Base-by-base conservation (phyloP, 2,888 invertebrate genomes). In the Rotaria sp. region DNA sequence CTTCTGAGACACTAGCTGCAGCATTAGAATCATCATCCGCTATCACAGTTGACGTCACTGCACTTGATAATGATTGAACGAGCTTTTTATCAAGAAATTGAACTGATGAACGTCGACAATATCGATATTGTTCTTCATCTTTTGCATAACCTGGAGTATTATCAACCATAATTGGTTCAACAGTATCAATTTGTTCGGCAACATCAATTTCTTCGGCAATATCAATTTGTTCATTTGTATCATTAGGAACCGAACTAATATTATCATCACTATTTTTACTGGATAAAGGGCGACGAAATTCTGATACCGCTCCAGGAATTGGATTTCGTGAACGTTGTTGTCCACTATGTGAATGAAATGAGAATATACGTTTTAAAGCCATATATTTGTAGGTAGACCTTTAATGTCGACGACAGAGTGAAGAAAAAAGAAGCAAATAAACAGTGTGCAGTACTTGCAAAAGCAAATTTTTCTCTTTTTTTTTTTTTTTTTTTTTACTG, bases 81-180 rank as follows among this genome's bases (percentile, higher is more conserved):
- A n/a, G n/a, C n/a, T n/a, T 41, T 45, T 45, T 80, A n/a, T 80
- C 80, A 45, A 80, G 80, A 45, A 80, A 38, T 21, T 80, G 80
- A n/a, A 80, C 80, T 11, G 45, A 45, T 21, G 75, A 38, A 26
- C 80, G 80, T 45, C 80, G 41, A 45, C 80, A 13, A 13, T 45
- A 13, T 2, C 80, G 80, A n/a, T 80, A 30, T 24, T 52, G 67
- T n/a, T 45, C n/a, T 38, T 80, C 45, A 3, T 30, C 74, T 21
- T 5, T 15, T 15, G 0, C 45, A 80, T 80, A 41, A 10, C 0
- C 45, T 7, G 45, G 80, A 11, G 26, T 18, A 80, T 13, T n/a
- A 3, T 10, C 0, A 11, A 10, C n/a, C 1, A 18, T 3, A 18
- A 45, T 45, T 13, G 80, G 11, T n/a, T 24, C 8, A 13, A 41